Evolutionary conservation across 2,113 vertebrate species (phyloP), one percentile per base, ranked within the genome.

Genomic region (Myxocyprinus asiaticus): DNA sequence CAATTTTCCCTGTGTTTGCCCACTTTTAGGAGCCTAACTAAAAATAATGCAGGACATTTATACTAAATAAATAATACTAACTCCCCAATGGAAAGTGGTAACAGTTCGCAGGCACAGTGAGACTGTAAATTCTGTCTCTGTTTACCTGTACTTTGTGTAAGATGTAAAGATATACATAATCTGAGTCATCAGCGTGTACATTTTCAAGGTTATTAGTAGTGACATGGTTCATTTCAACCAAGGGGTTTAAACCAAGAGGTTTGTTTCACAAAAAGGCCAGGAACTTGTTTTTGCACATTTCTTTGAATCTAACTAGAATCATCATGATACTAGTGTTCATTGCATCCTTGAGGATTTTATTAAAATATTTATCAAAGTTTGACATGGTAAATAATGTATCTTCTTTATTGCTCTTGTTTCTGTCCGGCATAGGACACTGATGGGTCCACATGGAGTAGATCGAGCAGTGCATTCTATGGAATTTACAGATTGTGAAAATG

Each of bases 381-480:
- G 6, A 58, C 55, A 58, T 58, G 4, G 10, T 47, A 6, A 68
- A 17, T 59, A 11, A 51, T 69, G 8, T 77, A 42, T 77, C 62
- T 44, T 51, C 0, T 62, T 10, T 33, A 64, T 85, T 61, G 9
- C 59, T 77, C 33, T 61, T 15, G 66, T 73, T 69, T 8, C 22
- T 33, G 3, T 65, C 0, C 50, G 14, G 10, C 47, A 15, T 85
- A 97, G 96, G 96, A 96, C 96, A 4, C 90, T 96, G 22, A 95
- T 96, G 95, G 95, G 96, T 89, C 94, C 96, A 0, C 94, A 96
- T 0, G 95, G 95, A 78, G 94, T 94, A 50, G 95, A 96, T 48
- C 92, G 95, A 10, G 87, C 91, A 0, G 91, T 92, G 68, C 94
- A 96, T 66, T 92, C 93, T 83, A 92, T 96, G 66, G 95, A 97